Evolutionary conservation across 2,797 vertebrate genomes (phyloP), one percentile per base, ranked within the genome.

Genomic region (Jordanella pulchra): DNA sequence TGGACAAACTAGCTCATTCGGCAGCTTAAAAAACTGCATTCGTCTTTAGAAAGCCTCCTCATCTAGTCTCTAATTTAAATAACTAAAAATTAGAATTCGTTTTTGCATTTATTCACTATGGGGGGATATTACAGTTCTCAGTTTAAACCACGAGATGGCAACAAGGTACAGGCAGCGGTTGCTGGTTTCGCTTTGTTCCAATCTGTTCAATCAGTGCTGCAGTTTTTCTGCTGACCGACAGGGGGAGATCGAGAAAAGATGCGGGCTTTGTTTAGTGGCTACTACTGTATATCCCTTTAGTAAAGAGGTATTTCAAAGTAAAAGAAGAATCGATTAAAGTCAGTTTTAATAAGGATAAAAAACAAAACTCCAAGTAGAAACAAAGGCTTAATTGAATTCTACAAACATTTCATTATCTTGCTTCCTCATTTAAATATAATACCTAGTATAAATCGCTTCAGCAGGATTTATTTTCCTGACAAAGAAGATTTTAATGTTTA

Each of bases 111-210:
- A 53, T 28, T 56, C 56, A 0, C 2, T 21, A 54, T 53, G 39
- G 39, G 15, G 18, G 23, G 11, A 7, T 9, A 15, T 15, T 1
- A 48, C 45, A 75, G 42, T 75, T 1, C 0, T 18, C 4, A 1
- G 0, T 1, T 32, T 67, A 0, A 13, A 61, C 84, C 90, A 83
- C 50, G 0, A 61, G 76, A 45, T 60, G 84, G 81, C 71, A 75
- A 54, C 69, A 87, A 10, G 67, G 48, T 12, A 27, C 39, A 45
- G 51, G 56, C 2, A 44, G 60, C 56, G 48, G 30, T 82, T 79
- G 63, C 67, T 67, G 68, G 50, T 75, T 79, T 80, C 66, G 39
- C 61, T 77, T 71, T 69, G 30, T 47, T 30, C 17, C 63, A 1
- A 54, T 79, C 0, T 23, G 39, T 44, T 13, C 44, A 78, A 75